phyloP scores from a whole-genome alignment of 2,888 invertebrate species.

The Pristionchus arcanus region DNA sequence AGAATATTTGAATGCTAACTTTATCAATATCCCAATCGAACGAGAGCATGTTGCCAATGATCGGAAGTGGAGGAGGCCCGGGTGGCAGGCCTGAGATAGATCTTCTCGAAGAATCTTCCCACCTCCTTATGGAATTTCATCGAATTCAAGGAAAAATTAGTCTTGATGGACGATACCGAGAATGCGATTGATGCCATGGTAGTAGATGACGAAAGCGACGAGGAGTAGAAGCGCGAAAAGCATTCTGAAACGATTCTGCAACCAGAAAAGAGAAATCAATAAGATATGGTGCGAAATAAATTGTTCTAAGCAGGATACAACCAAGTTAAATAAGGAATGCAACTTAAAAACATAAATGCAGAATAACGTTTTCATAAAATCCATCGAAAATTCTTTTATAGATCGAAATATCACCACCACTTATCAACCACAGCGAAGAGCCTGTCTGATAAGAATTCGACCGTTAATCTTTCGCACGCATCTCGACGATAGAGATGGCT shows the following conservation, averaged over 20 bases:
- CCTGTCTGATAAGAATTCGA: background rate
- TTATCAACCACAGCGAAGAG: background rate
- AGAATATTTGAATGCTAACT: background rate
- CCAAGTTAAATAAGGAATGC: too few relatives aligned
- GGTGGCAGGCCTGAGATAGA: conserved; percentile 26
- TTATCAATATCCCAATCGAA: conserved; percentile 11
- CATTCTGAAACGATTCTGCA: background rate
- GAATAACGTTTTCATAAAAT: too few relatives aligned
- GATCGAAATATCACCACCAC: background rate
- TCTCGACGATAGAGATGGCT: background rate
- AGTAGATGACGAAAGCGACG: background rate
- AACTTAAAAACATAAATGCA: background rate
- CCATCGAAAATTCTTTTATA: too few relatives aligned
- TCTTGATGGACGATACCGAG: conserved; percentile 5
- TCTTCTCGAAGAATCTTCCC: background rate
- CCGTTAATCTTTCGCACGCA: background rate
- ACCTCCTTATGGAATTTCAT: too few relatives aligned
- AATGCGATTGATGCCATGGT: background rate
- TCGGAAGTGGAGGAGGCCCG: conserved; percentile 19
- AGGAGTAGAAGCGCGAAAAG: background rate
- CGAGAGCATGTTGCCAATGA: conserved; percentile 45
- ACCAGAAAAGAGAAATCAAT: too few relatives aligned
- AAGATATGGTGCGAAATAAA: too few relatives aligned
- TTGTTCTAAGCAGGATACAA: too few relatives aligned
- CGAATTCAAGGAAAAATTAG: background rate